Evolutionary conservation across 2,888 invertebrate species (phyloP).

Genomic region (Trissonchulus latispiculum): DNA sequence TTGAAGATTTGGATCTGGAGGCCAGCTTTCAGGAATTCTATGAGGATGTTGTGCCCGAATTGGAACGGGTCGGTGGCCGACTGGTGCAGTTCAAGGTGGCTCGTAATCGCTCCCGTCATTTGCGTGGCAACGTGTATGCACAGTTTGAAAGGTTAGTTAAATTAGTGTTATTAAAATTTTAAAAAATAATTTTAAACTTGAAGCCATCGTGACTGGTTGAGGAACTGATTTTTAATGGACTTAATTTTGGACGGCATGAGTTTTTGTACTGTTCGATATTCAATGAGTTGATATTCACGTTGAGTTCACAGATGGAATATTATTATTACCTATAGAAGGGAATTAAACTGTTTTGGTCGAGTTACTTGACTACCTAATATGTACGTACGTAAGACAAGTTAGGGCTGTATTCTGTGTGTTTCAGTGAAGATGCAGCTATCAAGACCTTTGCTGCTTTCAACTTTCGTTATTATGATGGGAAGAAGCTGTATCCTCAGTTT

Average conservation of each 20-base stretch:
- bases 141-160: conserved; percentile 11
- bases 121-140: conserved; percentile 16
- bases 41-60: conserved; percentile 1
- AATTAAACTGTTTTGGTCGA: no score
- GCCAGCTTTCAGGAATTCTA: not conserved
- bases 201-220: no score
- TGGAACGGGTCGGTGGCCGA: not conserved
- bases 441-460: not conserved
- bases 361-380: no score
- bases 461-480: not conserved
- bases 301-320: no score
- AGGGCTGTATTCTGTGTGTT: not conserved
- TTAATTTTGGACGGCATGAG: no score
- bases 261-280: no score
- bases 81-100: not conserved
- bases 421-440: not conserved
- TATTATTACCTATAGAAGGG: no score
- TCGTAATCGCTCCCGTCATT: not conserved
- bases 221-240: no score
- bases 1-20: not conserved
- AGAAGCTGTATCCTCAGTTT: not conserved
- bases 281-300: no score
- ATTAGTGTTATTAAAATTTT: no score
- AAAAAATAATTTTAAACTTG: no score
- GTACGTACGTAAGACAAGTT: no score